These are phyloP conservation scores for Eumerus sabulonum DNA, from an alignment of 2,888 invertebrate species.

Conservation along the genomic window DNA sequence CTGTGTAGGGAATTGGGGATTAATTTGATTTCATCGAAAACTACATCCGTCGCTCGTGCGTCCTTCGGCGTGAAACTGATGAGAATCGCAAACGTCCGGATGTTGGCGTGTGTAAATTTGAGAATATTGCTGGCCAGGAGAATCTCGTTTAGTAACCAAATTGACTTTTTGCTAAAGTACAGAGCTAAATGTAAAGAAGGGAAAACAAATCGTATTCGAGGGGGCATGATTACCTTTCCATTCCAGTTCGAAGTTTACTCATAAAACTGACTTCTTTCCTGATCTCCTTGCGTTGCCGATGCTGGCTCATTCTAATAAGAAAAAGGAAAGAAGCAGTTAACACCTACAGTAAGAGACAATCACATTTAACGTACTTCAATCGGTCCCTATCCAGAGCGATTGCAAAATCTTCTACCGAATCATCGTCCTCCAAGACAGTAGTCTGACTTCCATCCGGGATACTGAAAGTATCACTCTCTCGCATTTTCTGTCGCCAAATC, in stretches of 20 bases:
- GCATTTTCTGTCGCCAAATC: slow-evolving; percentile 42
- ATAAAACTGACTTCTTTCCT: slow-evolving; percentile 30
- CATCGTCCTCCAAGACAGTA: slow-evolving; percentile 14
- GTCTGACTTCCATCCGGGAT: slow-evolving; percentile 26
- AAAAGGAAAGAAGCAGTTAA: background rate
- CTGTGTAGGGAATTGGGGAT: slow-evolving; percentile 27
- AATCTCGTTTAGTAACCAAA: slow-evolving; percentile 48
- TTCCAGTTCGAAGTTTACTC: slow-evolving; percentile 4
- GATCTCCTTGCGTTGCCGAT: slow-evolving; percentile 16
- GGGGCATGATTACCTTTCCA: slow-evolving; percentile 22
- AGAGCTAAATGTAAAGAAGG: background rate
- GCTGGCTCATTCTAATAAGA: slow-evolving; percentile 17
- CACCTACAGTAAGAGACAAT: background rate
- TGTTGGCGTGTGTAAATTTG: slow-evolving; percentile 34
- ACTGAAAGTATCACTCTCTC: slow-evolving; percentile 52
- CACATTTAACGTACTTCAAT: background rate
- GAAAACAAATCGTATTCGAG: background rate
- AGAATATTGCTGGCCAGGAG: slow-evolving; percentile 33
- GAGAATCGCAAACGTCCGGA: slow-evolving; percentile 56
- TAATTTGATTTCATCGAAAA: slow-evolving; percentile 42
- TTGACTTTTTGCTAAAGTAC: slow-evolving; percentile 16
- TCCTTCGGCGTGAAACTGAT: slow-evolving; percentile 48
- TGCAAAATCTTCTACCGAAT: slow-evolving; percentile 25
- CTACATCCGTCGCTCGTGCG: slow-evolving; percentile 38
- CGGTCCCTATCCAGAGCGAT: slow-evolving; percentile 16